Conservation (phyloP, 2,888 invertebrate species). For the Falcaria lacertinaria region DNA sequence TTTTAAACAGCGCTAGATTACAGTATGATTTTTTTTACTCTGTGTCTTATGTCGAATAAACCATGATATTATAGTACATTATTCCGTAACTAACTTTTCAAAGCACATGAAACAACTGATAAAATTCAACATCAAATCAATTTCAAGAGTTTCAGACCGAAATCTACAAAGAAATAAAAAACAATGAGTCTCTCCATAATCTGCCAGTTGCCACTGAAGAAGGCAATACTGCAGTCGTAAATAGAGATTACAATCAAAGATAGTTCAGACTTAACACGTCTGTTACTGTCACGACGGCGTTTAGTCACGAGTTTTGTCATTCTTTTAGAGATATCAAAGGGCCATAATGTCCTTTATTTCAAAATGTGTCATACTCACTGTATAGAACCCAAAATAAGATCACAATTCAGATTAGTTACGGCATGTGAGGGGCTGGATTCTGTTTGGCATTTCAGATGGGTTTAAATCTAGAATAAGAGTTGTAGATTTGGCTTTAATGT, state of each 20-base stretch:
- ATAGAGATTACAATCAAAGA: not conserved
- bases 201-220: not conserved
- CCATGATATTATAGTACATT: too few species aligned
- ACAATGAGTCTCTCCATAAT: not conserved
- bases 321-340: conserved; percentile 40
- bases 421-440: conserved; percentile 20
- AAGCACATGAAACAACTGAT: too few species aligned
- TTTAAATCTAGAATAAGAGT: too few species aligned
- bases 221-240: not conserved
- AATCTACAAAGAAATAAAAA: too few species aligned
- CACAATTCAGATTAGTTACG: conserved; percentile 25
- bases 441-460: not conserved
- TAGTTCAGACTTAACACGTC: conserved; percentile 5
- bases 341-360: conserved; percentile 28
- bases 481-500: too few species aligned
- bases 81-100: too few species aligned
- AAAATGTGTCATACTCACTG: conserved; percentile 30
- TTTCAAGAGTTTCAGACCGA: too few species aligned
- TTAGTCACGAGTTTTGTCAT: conserved; percentile 29
- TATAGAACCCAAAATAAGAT: conserved; percentile 16
- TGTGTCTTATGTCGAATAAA: too few species aligned
- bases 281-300: conserved; percentile 18
- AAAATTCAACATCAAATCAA: too few species aligned
- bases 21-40: too few species aligned
- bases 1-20: too few species aligned